Evolutionary conservation across 2,113 vertebrate genomes (phyloP), one percentile per base, ranked within the genome.

Genomic region (Microcebus tavaratra): DNA sequence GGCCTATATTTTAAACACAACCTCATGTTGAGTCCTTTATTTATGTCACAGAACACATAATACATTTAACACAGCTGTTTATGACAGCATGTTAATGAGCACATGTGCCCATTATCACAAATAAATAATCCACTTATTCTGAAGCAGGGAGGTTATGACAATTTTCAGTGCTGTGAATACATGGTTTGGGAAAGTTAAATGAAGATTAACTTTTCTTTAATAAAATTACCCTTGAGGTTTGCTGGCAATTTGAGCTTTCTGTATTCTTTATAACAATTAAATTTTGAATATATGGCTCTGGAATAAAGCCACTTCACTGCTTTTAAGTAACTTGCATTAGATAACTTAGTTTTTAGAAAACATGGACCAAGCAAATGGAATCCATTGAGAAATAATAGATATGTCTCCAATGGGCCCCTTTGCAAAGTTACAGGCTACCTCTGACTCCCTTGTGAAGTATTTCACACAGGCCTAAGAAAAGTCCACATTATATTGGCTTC

Each of bases 121-220:
- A 95, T 93, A 98, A 98, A 98, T 97, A 98, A 98, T 94, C 89
- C 70, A 31, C 75, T 97, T 96, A 85, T 65, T 97, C 94, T 80
- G 95, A 81, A 98, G 96, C 75, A 97, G 73, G 27, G n/a, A 95
- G 90, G 45, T 91, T 97, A 97, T 67, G 90, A 96, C 96, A 97
- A 83, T 93, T 95, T 96, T 91, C 95, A 97, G 80, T 50, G 81
- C 65, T 81, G n/a, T 48, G 81, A 96, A 63, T 67, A 65, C 53
- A 97, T 81, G 95, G 97, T 91, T 97, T 96, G 65, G 45, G 34
- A 78, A 96, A 98, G 96, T 97, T 98, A 98, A 98, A 97, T 96
- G 98, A 98, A 98, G 98, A 98, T 98, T 97, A 97, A 97, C 96
- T 98, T 98, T 90, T 92, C 95, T 91, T 95, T 89, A 88, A 68